phyloP scores from a whole-genome alignment of 2,797 vertebrate genomes.

The Poliocrania exsul region DNA sequence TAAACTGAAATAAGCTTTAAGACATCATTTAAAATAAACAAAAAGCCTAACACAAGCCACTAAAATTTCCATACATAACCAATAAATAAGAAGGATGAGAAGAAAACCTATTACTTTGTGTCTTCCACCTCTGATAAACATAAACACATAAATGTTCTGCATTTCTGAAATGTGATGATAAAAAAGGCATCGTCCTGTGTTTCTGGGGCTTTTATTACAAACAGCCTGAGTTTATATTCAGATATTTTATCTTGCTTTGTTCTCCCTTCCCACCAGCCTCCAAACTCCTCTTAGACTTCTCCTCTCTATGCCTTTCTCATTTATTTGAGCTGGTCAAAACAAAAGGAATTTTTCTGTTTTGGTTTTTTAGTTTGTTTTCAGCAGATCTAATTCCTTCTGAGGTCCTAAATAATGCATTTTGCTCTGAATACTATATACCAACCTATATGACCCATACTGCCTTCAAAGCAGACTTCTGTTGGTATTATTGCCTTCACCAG shows the following conservation, averaged over 20 bases:
- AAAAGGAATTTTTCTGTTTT: neutral
- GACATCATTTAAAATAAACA: constrained; percentile 23
- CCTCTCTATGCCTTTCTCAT: neutral
- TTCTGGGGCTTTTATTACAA: constrained; percentile 24
- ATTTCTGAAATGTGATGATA: constrained; percentile 28
- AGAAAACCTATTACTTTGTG: constrained; percentile 32
- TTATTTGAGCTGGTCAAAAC: neutral
- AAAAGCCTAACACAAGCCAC: neutral
- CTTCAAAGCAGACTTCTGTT: neutral
- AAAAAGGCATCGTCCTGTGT: neutral
- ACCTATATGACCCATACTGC: neutral
- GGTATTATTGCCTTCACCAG: neutral
- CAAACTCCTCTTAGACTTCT: neutral
- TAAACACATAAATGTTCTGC: neutral
- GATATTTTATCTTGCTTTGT: constrained; percentile 1
- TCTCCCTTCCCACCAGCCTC: neutral
- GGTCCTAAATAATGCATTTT: constrained; percentile 5
- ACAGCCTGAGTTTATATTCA: neutral
- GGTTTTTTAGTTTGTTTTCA: neutral
- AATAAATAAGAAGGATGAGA: neutral
- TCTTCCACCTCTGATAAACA: constrained; percentile 32
- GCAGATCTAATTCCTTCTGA: neutral
- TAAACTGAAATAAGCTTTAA: constrained; percentile 7
- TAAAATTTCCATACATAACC: neutral
- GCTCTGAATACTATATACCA: neutral